Evolutionary conservation across 2,113 vertebrate species (phyloP).

Genomic region (Balaeniceps rex): DNA sequence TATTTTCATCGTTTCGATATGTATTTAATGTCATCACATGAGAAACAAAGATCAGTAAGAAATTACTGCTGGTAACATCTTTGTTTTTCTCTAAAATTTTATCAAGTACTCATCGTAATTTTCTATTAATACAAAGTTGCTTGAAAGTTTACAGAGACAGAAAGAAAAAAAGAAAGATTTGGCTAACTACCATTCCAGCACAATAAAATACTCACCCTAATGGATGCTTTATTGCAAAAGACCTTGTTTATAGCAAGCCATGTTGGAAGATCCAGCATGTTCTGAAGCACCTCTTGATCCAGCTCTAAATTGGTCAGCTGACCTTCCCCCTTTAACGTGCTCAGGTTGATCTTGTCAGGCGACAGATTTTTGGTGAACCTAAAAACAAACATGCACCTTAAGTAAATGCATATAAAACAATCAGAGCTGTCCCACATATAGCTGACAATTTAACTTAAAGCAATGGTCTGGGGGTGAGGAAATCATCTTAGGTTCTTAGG

Average conservation of each 20-base stretch:
- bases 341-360: conserved; percentile 98
- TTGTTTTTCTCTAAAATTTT: neutral
- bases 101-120: neutral
- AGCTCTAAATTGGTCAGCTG: conserved; percentile 97
- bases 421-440: neutral
- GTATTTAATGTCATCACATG: neutral
- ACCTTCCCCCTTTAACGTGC: conserved; percentile 96
- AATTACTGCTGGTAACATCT: neutral
- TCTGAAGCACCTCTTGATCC: conserved; percentile 98
- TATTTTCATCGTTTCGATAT: neutral
- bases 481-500: neutral
- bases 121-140: neutral
- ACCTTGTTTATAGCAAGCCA: conserved; percentile 98
- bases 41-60: neutral
- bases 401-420: neutral
- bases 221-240: conserved; percentile 95
- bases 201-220: conserved; percentile 82
- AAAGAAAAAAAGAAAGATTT: neutral
- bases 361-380: conserved; percentile 99
- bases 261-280: conserved; percentile 96
- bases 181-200: neutral
- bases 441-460: neutral
- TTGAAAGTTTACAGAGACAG: neutral
- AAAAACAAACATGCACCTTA: conserved; percentile 30
- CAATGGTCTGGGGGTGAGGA: neutral